phyloP scores from a whole-genome alignment of 2,113 vertebrate genomes.

The Hylia prasina region DNA sequence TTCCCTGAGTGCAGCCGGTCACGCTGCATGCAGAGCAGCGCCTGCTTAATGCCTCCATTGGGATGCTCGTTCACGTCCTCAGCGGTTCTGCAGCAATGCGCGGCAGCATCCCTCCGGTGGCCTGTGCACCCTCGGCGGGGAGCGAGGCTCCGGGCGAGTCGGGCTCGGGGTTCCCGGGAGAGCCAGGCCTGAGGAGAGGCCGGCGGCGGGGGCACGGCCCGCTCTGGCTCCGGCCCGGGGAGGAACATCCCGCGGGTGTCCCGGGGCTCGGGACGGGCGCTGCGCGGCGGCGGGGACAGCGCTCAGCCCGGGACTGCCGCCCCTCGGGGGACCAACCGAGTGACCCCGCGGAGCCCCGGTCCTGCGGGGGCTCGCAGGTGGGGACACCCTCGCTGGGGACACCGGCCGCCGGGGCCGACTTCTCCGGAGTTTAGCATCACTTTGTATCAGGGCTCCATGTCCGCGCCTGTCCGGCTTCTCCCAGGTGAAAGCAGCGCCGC shows the following conservation, averaged over 20 bases:
- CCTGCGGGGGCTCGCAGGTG: background rate
- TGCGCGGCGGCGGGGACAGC: background rate
- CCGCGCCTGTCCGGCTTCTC: background rate
- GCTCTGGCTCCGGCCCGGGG: background rate
- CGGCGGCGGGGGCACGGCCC: background rate
- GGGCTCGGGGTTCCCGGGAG: background rate
- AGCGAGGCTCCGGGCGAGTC: background rate
- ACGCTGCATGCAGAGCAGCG: background rate
- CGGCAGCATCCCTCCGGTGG: background rate
- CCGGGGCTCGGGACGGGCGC: background rate
- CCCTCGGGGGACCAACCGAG: background rate
- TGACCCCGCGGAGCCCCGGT: background rate
- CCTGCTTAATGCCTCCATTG: background rate
- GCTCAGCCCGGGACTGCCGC: background rate
- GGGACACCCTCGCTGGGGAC: background rate
- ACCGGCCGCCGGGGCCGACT: too few species aligned
- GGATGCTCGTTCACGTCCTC: background rate
- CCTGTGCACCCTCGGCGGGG: background rate
- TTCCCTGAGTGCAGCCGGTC: background rate
- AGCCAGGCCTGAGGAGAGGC: background rate
- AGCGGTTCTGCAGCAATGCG: background rate
- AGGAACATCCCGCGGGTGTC: background rate
- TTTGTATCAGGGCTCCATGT: accelerated
- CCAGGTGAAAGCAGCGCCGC: background rate
- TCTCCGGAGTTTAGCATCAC: background rate